Conservation (phyloP, 2,888 invertebrate genomes). For the Eupeodes latifasciatus region DNA sequence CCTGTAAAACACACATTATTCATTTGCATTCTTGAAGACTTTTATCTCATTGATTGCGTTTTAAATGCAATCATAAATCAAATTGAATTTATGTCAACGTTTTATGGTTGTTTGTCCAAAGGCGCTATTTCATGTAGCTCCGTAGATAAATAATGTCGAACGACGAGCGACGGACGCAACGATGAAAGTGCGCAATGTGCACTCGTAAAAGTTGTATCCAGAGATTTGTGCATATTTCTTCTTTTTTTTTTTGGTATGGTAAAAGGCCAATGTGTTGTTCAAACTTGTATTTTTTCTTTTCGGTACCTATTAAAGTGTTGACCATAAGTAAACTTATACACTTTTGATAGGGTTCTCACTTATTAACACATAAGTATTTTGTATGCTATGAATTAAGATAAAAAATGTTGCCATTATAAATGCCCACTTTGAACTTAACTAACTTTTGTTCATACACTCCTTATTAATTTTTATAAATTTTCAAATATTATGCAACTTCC, state of each 20-base stretch:
- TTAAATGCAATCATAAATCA: slow-evolving; percentile 81
- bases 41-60: slow-evolving; percentile 80
- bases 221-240: no score
- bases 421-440: no score
- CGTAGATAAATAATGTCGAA: slow-evolving; percentile 78
- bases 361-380: no score
- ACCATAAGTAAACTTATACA: no score
- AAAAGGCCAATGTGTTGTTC: background rate
- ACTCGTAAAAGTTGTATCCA: background rate
- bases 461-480: no score
- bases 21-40: slow-evolving; percentile 72
- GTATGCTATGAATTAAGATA: no score
- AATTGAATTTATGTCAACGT: slow-evolving; percentile 81
- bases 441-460: no score
- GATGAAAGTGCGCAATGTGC: slow-evolving; percentile 15
- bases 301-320: background rate
- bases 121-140: slow-evolving; percentile 80
- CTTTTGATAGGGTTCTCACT: no score
- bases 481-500: no score
- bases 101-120: slow-evolving; percentile 80
- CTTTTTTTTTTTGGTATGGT: background rate
- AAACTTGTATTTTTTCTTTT: background rate
- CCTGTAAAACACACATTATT: slow-evolving; percentile 59
- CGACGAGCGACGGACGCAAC: slow-evolving; percentile 26
- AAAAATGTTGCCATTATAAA: no score